A percentile compares a stretch with the other conserved stretches of the same genome.
These are phyloP conservation scores for Cephonodes hylas DNA, from an alignment of 2,888 invertebrate genomes.

Conservation along the genomic window DNA sequence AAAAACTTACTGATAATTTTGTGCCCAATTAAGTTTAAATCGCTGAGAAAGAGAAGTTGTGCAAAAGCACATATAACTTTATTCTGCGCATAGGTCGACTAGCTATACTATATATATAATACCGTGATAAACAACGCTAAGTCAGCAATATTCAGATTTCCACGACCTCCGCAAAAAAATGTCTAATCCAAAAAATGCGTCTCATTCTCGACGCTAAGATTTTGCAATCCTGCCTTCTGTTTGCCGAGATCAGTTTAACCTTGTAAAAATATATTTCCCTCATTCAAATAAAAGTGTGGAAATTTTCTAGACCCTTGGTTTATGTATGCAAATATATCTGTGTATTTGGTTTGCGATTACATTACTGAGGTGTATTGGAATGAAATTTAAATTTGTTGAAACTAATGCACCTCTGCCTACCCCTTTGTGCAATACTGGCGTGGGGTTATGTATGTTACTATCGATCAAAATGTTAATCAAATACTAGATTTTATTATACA, in stretches of 20 bases:
- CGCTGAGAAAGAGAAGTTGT: no score
- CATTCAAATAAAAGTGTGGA: constrained; percentile 4
- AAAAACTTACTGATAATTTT: no score
- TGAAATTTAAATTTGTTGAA: neutral
- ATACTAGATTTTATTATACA: no score
- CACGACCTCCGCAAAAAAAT: neutral
- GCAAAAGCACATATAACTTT: no score
- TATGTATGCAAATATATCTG: constrained; percentile 1
- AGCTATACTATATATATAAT: neutral
- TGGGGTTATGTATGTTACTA: no score
- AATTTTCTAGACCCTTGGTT: neutral
- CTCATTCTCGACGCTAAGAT: neutral
- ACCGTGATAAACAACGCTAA: neutral
- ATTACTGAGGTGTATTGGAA: neutral
- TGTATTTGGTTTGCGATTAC: neutral
- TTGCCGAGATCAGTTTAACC: neutral
- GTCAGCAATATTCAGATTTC: neutral
- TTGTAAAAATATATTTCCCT: constrained; percentile 5
- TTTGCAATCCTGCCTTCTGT: constrained; percentile 1
- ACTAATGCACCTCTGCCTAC: neutral
- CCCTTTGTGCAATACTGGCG: no score
- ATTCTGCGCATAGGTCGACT: no score
- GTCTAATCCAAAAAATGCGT: constrained; percentile 1
- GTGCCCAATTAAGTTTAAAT: no score
- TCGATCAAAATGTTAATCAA: no score